phyloP scores from a whole-genome alignment of 2,113 vertebrate genomes.

The Dinomys branickii region DNA sequence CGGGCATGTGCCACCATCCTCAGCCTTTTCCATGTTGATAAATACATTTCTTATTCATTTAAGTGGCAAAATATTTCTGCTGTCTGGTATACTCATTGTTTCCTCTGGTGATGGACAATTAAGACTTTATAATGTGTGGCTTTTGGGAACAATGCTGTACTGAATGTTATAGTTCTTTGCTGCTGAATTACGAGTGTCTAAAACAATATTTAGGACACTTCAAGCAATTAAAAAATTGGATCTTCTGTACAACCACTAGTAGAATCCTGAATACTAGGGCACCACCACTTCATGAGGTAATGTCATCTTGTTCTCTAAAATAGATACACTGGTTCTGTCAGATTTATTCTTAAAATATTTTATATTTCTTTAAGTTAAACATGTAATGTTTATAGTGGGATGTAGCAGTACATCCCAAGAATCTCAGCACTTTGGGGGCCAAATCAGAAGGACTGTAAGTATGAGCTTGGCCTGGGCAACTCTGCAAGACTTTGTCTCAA shows the following conservation, averaged over 20 bases:
- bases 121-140: neutral
- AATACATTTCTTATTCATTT: neutral
- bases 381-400: neutral
- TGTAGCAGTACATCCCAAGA: neutral
- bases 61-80: neutral
- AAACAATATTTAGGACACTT: neutral
- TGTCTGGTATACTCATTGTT: conserved; percentile 15
- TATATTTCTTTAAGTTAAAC: conserved; percentile 6
- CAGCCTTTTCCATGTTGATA: neutral
- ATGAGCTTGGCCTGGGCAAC: too few relatives aligned
- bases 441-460: too few relatives aligned
- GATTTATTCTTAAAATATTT: neutral
- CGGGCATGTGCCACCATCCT: neutral
- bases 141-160: conserved; percentile 4
- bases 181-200: neutral
- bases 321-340: neutral
- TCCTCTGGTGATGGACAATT: neutral
- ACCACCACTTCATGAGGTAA: neutral
- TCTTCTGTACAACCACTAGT: neutral
- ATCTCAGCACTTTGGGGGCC: neutral
- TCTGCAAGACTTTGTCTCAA: too few relatives aligned
- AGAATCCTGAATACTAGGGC: neutral
- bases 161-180: neutral
- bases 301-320: neutral
- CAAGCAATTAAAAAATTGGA: neutral